Evolutionary conservation across 1,140 invertebrate species (phyloP).

Genomic region (Lineus longissimus): DNA sequence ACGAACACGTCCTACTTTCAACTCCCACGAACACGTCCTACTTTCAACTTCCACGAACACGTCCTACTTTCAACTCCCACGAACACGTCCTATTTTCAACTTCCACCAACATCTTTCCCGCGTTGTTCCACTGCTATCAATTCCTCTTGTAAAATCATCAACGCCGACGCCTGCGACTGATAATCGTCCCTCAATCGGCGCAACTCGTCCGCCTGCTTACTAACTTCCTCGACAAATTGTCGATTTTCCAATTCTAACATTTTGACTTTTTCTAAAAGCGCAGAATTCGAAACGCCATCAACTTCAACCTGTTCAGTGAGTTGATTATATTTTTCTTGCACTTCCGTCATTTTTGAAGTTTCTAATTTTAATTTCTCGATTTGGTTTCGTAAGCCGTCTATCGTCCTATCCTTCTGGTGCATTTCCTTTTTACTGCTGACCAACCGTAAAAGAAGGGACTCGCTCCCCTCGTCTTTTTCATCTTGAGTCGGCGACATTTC

Average conservation of each 20-base stretch:
- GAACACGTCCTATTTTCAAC: no score
- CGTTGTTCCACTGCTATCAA: slow-evolving; percentile 31
- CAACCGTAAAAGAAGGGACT: not conserved
- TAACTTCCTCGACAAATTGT: slow-evolving; percentile 24
- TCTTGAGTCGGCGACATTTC: no score
- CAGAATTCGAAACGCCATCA: slow-evolving; percentile 11
- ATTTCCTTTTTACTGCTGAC: not conserved
- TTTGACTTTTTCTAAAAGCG: slow-evolving; percentile 16
- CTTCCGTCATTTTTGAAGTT: slow-evolving; percentile 1
- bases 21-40: no score
- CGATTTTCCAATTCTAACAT: slow-evolving; percentile 26
- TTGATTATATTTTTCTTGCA: not conserved
- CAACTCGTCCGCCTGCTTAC: slow-evolving; percentile 30
- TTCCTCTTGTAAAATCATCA: slow-evolving; percentile 43
- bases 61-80: no score
- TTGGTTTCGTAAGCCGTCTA: not conserved
- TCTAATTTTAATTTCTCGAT: not conserved
- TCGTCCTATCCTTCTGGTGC: not conserved
- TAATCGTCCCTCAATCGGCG: slow-evolving; percentile 28
- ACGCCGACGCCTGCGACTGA: slow-evolving; percentile 35
- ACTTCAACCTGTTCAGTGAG: slow-evolving; percentile 4
- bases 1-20: no score
- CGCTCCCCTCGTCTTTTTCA: no score
- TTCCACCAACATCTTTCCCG: no score
- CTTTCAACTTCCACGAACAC: no score